Base-by-base conservation (phyloP, 2,797 vertebrate species). In the Falco cherrug region DNA sequence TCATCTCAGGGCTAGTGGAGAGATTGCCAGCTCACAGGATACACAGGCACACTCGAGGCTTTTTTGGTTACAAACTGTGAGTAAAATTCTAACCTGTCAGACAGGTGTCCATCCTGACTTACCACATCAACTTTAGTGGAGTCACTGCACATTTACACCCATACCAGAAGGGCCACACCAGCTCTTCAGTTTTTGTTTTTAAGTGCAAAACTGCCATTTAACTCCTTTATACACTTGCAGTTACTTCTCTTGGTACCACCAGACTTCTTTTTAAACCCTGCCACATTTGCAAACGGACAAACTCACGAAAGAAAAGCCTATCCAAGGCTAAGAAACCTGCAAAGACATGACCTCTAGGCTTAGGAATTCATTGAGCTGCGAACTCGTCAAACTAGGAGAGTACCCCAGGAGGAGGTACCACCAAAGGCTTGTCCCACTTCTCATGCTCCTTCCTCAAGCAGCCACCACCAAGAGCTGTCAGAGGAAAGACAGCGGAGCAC, bases 71-170 rank as follows among this genome's bases (percentile, higher is more conserved):
- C 25, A 50, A 89, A 63, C 11, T 39, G 7, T 14, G 25, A 47
- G 54, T 59, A 33, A 61, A 53, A 76, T 53, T 69, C 85, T 56
- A 76, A 56, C 22, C 70, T 7, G 41, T 76, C 74, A 89, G 51
- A 41, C 0, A 1, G 19, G 39, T 10, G 20, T 70, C 37, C 51
- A 43, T 64, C 60, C 31, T 2, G 1, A 43, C 8, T n/a, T 43
- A 50, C 41, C 3, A 3, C 1, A 3, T 25, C 0, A 0, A 68
- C n/a, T 93, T 71, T 1, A 53, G 17, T 1, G 0, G 19, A 81
- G 16, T 47, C 53, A 61, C 54, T 45, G n/a, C 47, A 89, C 47
- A 15, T 18, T 50, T 59, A 76, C 0, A 50, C 9, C 11, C 7
- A 0, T 21, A 33, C 0, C 0, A 45, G 21, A 68, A 57, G 19